Base-by-base conservation (phyloP, 2,113 vertebrate genomes). In the Chitala chitala region DNA sequence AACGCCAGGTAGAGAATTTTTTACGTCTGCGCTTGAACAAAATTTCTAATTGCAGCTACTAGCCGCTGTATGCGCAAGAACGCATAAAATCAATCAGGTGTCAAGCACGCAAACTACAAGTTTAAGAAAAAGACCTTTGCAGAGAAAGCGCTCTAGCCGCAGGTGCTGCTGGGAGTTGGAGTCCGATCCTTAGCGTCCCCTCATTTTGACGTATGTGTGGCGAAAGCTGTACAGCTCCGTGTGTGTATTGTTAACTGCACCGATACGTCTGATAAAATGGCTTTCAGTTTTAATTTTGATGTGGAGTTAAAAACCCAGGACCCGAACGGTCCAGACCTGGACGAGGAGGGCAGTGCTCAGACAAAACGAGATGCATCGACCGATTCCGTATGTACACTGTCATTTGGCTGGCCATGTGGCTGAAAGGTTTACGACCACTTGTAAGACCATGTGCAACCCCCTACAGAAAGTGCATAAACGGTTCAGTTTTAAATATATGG, bases 241-340 rank as follows among this genome's bases (percentile, higher is more conserved):
- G 4, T 22, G 2, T n/a, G n/a, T n/a, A n/a, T n/a, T n/a, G 2
- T 40, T 7, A 31, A 10, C 5, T 7, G 44, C 7, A 17, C 29
- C 4, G 2, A 38, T 48, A 3, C 51, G 5, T 73, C 3, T 68
- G 3, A 38, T 17, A 56, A 59, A 55, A 92, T 92, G 91, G 89
- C 87, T 1, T 92, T 92, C 79, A 86, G 85, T 76, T 92, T 92
- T 77, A 90, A 91, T 75, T 92, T 92, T 50, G 80, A 88, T 44
- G 69, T 91, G 36, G 75, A 83, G 5, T 66, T 61, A 44, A 69
- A 80, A 61, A 48, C 80, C 46, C 58, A 53, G 42, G 50, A 58
- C 0, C 9, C n/a, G 1, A 44, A 44, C 1, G 58, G 59, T 13
- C 71, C n/a, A 69, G 73, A 26, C 29, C 77, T 15, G 53, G 1